A percentile compares a stretch with the other conserved stretches of the same genome.
Evolutionary conservation across 2,113 vertebrate genomes (phyloP).

Genomic region (Micronycteris hirsuta): DNA sequence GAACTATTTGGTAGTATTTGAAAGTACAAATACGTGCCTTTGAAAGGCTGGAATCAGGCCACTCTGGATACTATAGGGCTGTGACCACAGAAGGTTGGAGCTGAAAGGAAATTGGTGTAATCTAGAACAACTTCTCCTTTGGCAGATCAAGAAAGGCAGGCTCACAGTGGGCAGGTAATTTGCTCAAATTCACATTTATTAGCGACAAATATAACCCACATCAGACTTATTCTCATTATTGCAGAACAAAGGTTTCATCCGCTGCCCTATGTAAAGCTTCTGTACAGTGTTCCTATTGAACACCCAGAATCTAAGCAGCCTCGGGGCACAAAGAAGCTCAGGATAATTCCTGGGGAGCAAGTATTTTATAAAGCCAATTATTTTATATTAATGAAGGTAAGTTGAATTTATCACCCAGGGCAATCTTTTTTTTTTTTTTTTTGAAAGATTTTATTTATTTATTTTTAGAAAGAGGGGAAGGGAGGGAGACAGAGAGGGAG

Average conservation of each 20-base stretch:
- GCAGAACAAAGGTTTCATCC: neutral
- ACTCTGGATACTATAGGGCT: neutral
- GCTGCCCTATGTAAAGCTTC: neutral
- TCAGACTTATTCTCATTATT: neutral
- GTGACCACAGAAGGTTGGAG: neutral
- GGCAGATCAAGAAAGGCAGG: neutral
- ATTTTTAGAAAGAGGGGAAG: no score
- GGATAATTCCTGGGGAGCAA: neutral
- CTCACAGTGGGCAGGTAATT: neutral
- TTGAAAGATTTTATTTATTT: no score
- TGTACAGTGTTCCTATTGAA: neutral
- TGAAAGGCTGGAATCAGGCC: neutral
- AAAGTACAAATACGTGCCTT: neutral
- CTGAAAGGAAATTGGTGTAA: neutral
- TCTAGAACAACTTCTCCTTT: neutral
- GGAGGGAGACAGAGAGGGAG: no score
- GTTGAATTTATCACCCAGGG: neutral
- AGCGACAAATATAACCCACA: neutral
- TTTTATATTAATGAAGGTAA: neutral
- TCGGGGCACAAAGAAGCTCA: neutral
- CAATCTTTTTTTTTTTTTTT: no score
- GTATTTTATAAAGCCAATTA: conserved; percentile 11
- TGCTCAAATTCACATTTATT: neutral
- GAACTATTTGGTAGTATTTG: neutral
- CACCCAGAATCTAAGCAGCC: neutral